Base-by-base conservation (phyloP, 1,140 invertebrate species). In the Rhynchophorus ferrugineus region DNA sequence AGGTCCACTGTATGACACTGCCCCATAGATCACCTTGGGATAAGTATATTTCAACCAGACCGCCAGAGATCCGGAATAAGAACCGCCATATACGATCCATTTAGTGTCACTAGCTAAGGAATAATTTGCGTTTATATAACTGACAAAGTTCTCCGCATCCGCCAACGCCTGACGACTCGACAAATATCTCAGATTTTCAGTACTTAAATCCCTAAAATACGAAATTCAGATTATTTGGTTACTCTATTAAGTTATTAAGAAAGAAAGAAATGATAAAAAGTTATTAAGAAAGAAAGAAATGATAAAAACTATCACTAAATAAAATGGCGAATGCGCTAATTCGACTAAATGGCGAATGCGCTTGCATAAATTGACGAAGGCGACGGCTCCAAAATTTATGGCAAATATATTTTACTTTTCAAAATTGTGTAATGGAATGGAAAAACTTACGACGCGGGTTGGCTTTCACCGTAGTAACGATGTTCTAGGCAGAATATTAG, bases 61-160 rank as follows among this genome's bases (percentile, higher is more conserved):
- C 8, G 91, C 87, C 38, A 96, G 70, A 2, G 85, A 86, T 37
- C 92, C 93, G 3, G 91, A 84, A 71, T 97, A 97, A 0, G 89
- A 94, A 1, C 93, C 92, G 18, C 94, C 93, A 69, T 95, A 95
- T 1, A 82, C 82, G 50, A 97, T 83, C 87, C 91, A 94, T 73
- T 90, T 91, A n/a, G 79, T 78, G 16, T 74, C 64, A 3, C 64
- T 61, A 0, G 72, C 69, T 21, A 92, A 69, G 22, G 81, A 77
- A 50, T 83, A 79, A 57, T 80, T 68, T 6, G 69, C 51, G 61
- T 82, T 85, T 75, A 86, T 87, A 36, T 68, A 75, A 41, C 67
- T 61, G 19, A 92, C 87, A 62, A 96, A 95, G 48, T 78, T 75
- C 0, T 89, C 89, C 38, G 93, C 71, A 72, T 95, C 91, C n/a